Percentiles rank a stretch among this genome's conserved stretches.
These are phyloP conservation scores for Copidosoma aretas DNA, from an alignment of 2,888 invertebrate genomes.

Conservation along the genomic window DNA sequence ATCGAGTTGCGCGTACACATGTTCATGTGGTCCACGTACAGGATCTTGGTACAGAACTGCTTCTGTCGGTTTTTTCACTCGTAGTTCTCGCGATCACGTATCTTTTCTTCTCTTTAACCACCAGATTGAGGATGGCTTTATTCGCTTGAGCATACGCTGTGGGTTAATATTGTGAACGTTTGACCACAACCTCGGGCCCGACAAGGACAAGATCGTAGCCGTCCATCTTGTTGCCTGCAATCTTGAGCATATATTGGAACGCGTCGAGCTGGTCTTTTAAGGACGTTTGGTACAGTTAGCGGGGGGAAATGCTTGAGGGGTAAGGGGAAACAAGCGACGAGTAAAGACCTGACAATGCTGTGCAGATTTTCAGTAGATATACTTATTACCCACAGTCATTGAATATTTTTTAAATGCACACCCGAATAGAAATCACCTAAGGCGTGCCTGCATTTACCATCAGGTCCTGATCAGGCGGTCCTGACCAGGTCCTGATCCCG, in stretches of 20 bases:
- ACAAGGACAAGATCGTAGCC: constrained; percentile 44
- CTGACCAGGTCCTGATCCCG: too few relatives aligned
- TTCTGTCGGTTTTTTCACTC: constrained; percentile 57
- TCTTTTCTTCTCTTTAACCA: constrained; percentile 42
- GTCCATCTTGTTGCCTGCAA: constrained; percentile 44
- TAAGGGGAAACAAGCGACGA: too few relatives aligned
- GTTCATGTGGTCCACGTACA: constrained; percentile 58
- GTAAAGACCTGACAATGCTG: too few relatives aligned
- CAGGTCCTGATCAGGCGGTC: too few relatives aligned
- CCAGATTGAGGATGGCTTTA: constrained; percentile 31
- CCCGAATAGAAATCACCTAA: too few relatives aligned
- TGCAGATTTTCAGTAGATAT: too few relatives aligned
- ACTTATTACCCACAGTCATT: too few relatives aligned
- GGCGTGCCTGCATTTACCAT: too few relatives aligned
- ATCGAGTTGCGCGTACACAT: constrained; percentile 47
- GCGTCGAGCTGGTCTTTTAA: constrained; percentile 57
- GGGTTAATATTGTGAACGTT: constrained; percentile 59
- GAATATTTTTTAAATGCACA: too few relatives aligned
- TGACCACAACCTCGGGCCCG: constrained; percentile 49
- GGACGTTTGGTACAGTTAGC: too few relatives aligned
- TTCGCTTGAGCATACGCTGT: constrained; percentile 49
- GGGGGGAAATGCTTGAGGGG: too few relatives aligned
- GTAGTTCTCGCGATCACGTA: constrained; percentile 52
- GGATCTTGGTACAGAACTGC: constrained; percentile 56
- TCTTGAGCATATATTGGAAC: constrained; percentile 54